phyloP scores from a whole-genome alignment of 2,888 invertebrate genomes.

The Atrina japonica region DNA sequence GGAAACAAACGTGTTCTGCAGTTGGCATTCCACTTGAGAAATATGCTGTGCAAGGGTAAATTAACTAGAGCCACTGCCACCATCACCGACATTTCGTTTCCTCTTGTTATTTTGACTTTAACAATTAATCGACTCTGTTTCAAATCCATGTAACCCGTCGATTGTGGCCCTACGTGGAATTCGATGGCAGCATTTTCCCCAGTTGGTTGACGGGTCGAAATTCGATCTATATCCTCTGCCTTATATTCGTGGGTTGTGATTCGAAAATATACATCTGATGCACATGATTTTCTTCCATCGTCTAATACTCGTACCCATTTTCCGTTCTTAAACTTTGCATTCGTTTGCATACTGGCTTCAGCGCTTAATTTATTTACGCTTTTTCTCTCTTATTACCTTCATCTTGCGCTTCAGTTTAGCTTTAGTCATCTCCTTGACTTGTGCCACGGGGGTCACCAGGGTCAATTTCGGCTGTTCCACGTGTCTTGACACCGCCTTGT shows the following conservation, averaged over 20 bases:
- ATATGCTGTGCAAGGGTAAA: slow-evolving; percentile 18
- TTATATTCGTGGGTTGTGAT: slow-evolving; percentile 11
- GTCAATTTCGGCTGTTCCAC: slow-evolving; percentile 5
- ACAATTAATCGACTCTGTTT: slow-evolving; percentile 34
- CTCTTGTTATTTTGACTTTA: slow-evolving; percentile 12
- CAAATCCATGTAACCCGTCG: slow-evolving; percentile 42
- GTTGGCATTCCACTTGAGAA: slow-evolving; percentile 39
- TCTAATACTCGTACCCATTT: background rate
- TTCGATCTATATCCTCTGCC: too few relatives aligned
- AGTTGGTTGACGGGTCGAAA: slow-evolving; percentile 39
- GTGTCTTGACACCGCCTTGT: background rate
- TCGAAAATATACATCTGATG: slow-evolving; percentile 14
- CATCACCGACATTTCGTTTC: background rate
- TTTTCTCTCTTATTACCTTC: slow-evolving; percentile 2
- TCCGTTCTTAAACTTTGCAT: background rate
- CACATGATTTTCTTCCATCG: slow-evolving; percentile 18
- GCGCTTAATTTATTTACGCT: background rate
- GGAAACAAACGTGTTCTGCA: slow-evolving; percentile 38
- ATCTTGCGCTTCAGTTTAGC: background rate
- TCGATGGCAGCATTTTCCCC: slow-evolving; percentile 24
- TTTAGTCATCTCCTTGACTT: slow-evolving; percentile 32
- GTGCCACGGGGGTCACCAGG: slow-evolving; percentile 33
- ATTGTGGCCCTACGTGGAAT: slow-evolving; percentile 35
- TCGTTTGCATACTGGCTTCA: background rate
- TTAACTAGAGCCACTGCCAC: slow-evolving; percentile 20